phyloP scores from a whole-genome alignment of 2,113 vertebrate species.

The Calidris pygmaea region DNA sequence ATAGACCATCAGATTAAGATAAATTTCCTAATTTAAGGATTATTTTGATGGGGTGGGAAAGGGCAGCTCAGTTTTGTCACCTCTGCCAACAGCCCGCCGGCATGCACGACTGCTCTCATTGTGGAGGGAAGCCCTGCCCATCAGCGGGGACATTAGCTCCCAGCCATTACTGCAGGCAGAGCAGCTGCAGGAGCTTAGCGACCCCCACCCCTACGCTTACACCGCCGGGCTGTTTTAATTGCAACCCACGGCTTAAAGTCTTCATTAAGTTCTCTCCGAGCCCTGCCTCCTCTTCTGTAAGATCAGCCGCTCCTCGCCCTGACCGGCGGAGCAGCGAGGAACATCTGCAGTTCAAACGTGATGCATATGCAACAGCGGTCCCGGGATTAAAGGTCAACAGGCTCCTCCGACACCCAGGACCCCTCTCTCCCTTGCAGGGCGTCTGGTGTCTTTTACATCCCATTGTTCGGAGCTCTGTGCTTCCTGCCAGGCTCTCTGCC shows the following conservation, averaged over 20 bases:
- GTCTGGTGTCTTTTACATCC: conserved; percentile 8
- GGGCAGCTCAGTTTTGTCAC: conserved; percentile 61
- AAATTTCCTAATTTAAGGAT: conserved; percentile 70
- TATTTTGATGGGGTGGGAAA: conserved; percentile 65
- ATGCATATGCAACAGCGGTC: conserved; percentile 50
- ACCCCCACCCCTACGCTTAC: neutral
- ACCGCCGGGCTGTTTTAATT: neutral
- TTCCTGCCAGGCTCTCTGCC: conserved; percentile 40
- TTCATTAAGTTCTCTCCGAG: conserved; percentile 45
- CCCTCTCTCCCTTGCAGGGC: neutral
- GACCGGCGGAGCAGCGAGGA: conserved; percentile 59
- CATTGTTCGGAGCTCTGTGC: conserved; percentile 7
- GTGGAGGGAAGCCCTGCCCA: neutral
- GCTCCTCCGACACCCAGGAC: conserved; percentile 46
- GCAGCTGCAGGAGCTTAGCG: neutral
- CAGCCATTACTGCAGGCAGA: neutral
- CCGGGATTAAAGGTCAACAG: conserved; percentile 65
- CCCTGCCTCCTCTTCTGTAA: conserved; percentile 21
- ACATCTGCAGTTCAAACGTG: conserved; percentile 69
- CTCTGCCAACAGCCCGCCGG: neutral
- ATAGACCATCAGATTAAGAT: conserved; percentile 62
- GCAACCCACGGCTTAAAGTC: conserved; percentile 48
- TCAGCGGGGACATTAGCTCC: neutral
- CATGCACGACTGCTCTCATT: conserved; percentile 52
- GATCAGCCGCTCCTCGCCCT: conserved; percentile 59